Conservation (phyloP, 2,888 invertebrate species). For the Deilephila elpenor region DNA sequence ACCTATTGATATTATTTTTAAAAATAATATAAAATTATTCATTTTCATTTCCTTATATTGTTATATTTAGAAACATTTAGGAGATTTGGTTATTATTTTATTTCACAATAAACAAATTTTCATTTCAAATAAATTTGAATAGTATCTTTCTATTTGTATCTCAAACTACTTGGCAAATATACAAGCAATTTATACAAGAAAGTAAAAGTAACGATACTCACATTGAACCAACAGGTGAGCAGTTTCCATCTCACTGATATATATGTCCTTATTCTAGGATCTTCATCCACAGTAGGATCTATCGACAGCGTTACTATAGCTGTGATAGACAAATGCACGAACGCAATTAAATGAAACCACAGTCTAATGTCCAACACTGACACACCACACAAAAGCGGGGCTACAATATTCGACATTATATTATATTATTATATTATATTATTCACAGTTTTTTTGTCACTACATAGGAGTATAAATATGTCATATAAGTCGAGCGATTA, state of each 20-base stretch:
- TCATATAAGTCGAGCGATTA: not conserved
- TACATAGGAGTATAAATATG: not conserved
- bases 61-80: no score
- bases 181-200: no score
- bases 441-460: not conserved
- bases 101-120: no score
- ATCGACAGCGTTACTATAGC: slow-evolving; percentile 52
- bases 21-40: no score
- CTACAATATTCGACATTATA: not conserved
- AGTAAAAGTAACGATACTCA: slow-evolving; percentile 46
- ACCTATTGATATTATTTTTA: no score
- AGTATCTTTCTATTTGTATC: no score
- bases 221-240: slow-evolving; percentile 65
- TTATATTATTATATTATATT: not conserved
- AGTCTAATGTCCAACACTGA: slow-evolving; percentile 33
- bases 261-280: slow-evolving; percentile 53
- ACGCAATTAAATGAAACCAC: slow-evolving; percentile 37
- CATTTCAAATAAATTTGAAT: no score
- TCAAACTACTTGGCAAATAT: no score
- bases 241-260: slow-evolving; percentile 53
- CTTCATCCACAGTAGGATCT: slow-evolving; percentile 55
- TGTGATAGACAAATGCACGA: slow-evolving; percentile 49
- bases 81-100: no score
- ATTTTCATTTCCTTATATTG: no score
- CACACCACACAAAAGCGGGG: not conserved